A percentile compares a stretch with the other conserved stretches of the same genome.
These are phyloP conservation scores for Lycia hirtaria DNA, from an alignment of 2,888 invertebrate genomes.

Conservation along the genomic window DNA sequence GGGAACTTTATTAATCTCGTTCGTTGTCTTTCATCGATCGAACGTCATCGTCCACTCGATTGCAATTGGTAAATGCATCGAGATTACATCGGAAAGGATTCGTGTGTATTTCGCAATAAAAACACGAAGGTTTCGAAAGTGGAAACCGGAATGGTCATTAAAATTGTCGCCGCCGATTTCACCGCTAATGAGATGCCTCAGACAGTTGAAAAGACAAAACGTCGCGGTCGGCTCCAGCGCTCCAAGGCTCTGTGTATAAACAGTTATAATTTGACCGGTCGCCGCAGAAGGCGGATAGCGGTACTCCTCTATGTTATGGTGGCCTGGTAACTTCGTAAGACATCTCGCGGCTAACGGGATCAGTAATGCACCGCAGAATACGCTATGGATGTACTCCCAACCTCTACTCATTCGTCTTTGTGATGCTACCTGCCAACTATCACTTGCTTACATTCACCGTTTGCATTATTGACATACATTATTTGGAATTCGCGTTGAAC, in stretches of 20 bases:
- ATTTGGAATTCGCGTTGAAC: constrained; percentile 14
- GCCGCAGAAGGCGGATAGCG: constrained; percentile 70
- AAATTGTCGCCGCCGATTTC: constrained; percentile 60
- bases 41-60: constrained; percentile 30
- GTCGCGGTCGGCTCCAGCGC: constrained; percentile 43
- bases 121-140: constrained; percentile 55
- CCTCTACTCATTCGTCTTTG: constrained; percentile 48
- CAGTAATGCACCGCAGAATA: constrained; percentile 54
- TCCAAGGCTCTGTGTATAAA: constrained; percentile 53
- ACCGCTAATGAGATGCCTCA: constrained; percentile 61
- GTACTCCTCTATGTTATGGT: constrained; percentile 61
- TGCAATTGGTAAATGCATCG: constrained; percentile 25
- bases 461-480: constrained; percentile 26
- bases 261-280: constrained; percentile 75
- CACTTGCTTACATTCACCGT: constrained; percentile 38
- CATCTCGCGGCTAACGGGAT: constrained; percentile 62
- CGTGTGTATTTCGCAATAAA: constrained; percentile 38
- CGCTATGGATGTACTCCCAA: constrained; percentile 41
- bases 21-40: constrained; percentile 20
- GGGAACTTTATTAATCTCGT: constrained; percentile 11
- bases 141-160: constrained; percentile 56
- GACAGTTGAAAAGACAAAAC: constrained; percentile 54
- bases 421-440: constrained; percentile 28
- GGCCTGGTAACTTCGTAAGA: constrained; percentile 57
- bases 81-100: constrained; percentile 32